phyloP scores from a whole-genome alignment of 1,140 invertebrate genomes.

The Copidosoma floridanum region DNA sequence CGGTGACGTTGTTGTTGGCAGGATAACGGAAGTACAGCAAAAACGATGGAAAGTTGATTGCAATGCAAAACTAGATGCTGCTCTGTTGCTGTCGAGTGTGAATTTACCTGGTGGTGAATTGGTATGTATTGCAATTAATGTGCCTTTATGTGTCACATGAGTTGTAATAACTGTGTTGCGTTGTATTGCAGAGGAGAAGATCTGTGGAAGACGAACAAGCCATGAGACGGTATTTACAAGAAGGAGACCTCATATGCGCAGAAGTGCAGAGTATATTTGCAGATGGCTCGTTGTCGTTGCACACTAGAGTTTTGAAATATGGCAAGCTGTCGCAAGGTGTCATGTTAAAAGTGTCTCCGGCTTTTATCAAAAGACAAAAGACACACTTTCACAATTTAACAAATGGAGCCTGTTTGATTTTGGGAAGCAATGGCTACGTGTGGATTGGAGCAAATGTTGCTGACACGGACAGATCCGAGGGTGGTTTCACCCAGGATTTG shows the following conservation, averaged over 20 bases:
- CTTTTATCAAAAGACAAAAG: constrained; percentile 90
- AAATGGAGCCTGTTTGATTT: constrained; percentile 86
- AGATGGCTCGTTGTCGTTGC: constrained; percentile 90
- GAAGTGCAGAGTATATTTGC: constrained; percentile 92
- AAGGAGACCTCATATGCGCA: constrained; percentile 96
- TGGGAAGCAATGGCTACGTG: constrained; percentile 96
- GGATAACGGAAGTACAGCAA: constrained; percentile 88
- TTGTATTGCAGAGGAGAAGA: constrained; percentile 71
- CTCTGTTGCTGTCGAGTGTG: constrained; percentile 87
- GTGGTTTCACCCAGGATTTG: constrained; percentile 81
- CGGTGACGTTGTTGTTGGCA: constrained; percentile 94
- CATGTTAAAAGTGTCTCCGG: constrained; percentile 87
- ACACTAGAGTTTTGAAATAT: constrained; percentile 96
- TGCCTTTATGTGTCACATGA: too few relatives aligned
- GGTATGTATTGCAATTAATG: constrained; percentile 67
- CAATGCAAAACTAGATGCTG: constrained; percentile 85
- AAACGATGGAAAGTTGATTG: constrained; percentile 95
- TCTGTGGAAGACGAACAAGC: constrained; percentile 96
- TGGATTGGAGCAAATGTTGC: constrained; percentile 82
- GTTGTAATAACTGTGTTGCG: too few relatives aligned
- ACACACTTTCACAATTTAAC: constrained; percentile 94
- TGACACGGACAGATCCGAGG: constrained; percentile 67
- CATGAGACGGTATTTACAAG: constrained; percentile 92
- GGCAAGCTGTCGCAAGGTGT: constrained; percentile 89
- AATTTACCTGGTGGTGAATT: constrained; percentile 97